phyloP scores from a whole-genome alignment of 2,888 invertebrate genomes.

The Tanaodytes sp. region DNA sequence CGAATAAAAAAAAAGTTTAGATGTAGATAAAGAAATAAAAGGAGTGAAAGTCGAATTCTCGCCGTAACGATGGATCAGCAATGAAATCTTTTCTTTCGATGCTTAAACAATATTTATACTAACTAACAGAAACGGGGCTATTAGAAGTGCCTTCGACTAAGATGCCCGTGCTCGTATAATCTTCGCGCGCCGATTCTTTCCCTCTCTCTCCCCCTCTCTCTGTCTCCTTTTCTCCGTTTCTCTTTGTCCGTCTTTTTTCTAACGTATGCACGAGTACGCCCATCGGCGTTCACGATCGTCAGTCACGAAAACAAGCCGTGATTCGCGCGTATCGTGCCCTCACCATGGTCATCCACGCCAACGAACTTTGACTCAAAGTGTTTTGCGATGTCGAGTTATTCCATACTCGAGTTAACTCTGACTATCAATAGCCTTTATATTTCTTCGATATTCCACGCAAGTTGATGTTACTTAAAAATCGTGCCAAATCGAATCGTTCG shows the following conservation, averaged over 20 bases:
- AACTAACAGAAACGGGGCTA: constrained; percentile 54
- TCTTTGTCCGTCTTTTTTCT: constrained; percentile 51
- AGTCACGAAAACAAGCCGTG: constrained; percentile 67
- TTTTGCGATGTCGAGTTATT: constrained; percentile 51
- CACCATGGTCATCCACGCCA: constrained; percentile 60
- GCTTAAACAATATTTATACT: constrained; percentile 47
- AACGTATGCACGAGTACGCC: constrained; percentile 64
- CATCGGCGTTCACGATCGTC: constrained; percentile 67
- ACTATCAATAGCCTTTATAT: constrained; percentile 22
- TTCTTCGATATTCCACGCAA: constrained; percentile 36
- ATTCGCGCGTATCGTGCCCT: constrained; percentile 65
- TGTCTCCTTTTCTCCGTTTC: constrained; percentile 37
- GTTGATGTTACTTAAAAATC: too few relatives aligned
- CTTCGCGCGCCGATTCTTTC: constrained; percentile 58
- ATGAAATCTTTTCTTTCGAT: constrained; percentile 40
- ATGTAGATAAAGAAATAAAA: constrained; percentile 47
- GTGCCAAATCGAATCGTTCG: too few relatives aligned
- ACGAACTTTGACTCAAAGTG: constrained; percentile 63
- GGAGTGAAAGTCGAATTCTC: constrained; percentile 40
- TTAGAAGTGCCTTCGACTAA: constrained; percentile 56
- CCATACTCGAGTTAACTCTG: constrained; percentile 28
- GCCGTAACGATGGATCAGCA: constrained; percentile 23
- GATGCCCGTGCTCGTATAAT: constrained; percentile 53
- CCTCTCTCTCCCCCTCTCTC: constrained; percentile 34
- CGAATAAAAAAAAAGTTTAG: constrained; percentile 44